Percentiles rank a stretch among this genome's conserved stretches.
These are phyloP conservation scores for Mylabris phalerata DNA, from an alignment of 1,140 invertebrate genomes.

Conservation along the genomic window DNA sequence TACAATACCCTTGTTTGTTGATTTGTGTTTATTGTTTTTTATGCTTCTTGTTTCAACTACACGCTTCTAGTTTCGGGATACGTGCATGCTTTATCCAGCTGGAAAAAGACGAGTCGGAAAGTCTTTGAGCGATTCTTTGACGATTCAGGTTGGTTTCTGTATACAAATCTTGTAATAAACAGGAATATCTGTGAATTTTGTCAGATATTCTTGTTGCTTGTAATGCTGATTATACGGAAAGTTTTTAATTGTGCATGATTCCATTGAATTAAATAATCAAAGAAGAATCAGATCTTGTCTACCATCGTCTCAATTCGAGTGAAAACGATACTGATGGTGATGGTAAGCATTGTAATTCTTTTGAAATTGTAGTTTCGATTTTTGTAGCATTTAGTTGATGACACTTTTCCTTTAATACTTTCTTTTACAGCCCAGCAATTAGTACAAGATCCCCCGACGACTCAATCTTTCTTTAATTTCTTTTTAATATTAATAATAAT, in stretches of 20 bases:
- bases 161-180: not conserved
- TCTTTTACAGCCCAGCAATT: slow-evolving; percentile 11
- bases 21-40: slow-evolving; percentile 7
- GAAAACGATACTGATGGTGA: slow-evolving; percentile 17
- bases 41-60: slow-evolving; percentile 16
- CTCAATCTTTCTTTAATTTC: too few species aligned
- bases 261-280: not conserved
- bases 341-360: slow-evolving; percentile 10
- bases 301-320: slow-evolving; percentile 19
- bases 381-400: slow-evolving; percentile 2
- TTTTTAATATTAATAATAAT: too few species aligned
- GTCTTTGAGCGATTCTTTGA: slow-evolving; percentile 23
- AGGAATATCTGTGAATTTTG: not conserved
- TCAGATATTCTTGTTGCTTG: too few species aligned
- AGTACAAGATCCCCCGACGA: slow-evolving; percentile 1
- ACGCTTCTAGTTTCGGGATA: slow-evolving; percentile 26
- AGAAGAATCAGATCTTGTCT: slow-evolving; percentile 17
- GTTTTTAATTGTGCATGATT: not conserved
- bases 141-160: slow-evolving; percentile 33
- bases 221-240: too few species aligned
- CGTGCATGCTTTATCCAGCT: slow-evolving; percentile 18
- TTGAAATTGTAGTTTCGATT: not conserved
- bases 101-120: slow-evolving; percentile 31
- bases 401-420: not conserved
- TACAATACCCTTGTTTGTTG: not conserved